Evolutionary conservation across 53 echinoderm and acorn worm species (phyloP), one percentile per base, ranked within the genome.

Genomic region (Echinometra lucunter): DNA sequence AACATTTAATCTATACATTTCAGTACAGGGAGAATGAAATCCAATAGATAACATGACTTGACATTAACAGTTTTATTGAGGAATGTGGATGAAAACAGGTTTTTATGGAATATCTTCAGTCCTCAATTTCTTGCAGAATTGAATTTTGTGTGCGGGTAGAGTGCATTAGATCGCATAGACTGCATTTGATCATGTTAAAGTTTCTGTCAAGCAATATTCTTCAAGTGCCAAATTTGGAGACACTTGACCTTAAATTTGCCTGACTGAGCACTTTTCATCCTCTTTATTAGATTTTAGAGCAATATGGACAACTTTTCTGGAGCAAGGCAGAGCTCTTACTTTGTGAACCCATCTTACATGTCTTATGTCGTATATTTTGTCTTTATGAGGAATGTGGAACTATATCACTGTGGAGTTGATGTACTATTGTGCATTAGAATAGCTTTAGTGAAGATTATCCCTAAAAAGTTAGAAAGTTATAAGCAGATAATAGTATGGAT

Each of bases 281-380:
- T 17, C 63, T 58, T 89, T 89, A 89, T 89, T 89, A 60, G 89
- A 89, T 89, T 89, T 89, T 89, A 89, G 40, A 58, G 89, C 89
- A 89, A 89, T 89, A 60, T 58, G 34, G 89, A 37, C 27, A 37
- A 89, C 6, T 60, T 88, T 85, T 85, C 85, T 85, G 85, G 85
- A 44, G 85, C 49, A 53, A 16, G 6, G 49, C 10, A 9, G 28
- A 49, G 49, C 11, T 49, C 30, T 49, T 47, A 49, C 13, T 13
- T 53, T 53, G 53, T 53, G 53, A 53, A 53, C 13, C 53, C 49
- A 11, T 45, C 85, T 42, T 45, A 9, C 17, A 82, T 15, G 82
- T 25, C 25, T 10, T 16, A 11, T 40, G 80, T 83, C 47, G n/a
- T 83, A 45, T 47, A 83, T 49, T 47, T 47, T 25, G 0, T 6